Base-by-base conservation (phyloP, 2,797 vertebrate species). In the Paratrypauchen microcephalus region DNA sequence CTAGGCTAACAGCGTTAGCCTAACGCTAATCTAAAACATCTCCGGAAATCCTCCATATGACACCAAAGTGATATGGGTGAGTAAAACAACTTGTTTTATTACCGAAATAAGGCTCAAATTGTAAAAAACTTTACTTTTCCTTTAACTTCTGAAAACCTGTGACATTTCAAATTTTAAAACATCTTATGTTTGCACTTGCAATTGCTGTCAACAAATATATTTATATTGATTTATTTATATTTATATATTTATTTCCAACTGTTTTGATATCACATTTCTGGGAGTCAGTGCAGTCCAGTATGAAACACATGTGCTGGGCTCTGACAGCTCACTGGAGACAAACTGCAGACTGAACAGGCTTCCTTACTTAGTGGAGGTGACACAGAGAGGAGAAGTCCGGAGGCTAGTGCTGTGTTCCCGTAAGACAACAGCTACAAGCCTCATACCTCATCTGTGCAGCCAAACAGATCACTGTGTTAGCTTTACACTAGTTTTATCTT, bases 361-460 rank as follows among this genome's bases (percentile, higher is more conserved):
- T 64, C 50, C 66, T 67, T 32, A 28, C 47, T 36, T 58, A 39
- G 70, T 69, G 70, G 65, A 73, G 70, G 74, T 77, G 75, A 75
- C 73, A 82, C 23, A 41, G 55, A 81, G 39, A 69, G 48, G 8
- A 75, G 62, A 69, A 66, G 68, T 75, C 73, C 71, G 50, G 62
- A 47, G 70, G 62, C 71, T 58, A 8, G 69, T 77, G 48, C 50
- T 68, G 30, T 24, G 28, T 11, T 74, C 71, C 66, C 66, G 2
- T n/a, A 75, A 67, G 76, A 54, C 30, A 69, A 68, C 41, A 41
- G 24, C 71, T 65, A 30, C 5, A 64, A 69, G 56, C 60, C 32
- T 48, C 13, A 9, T 19, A 36, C 39, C 47, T 21, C 19, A 39
- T 50, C 52, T 69, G 28, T 66, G 65, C 30, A 6, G 23, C n/a